Conservation (phyloP, 2,888 invertebrate genomes). For the Phymatocera aterrima region DNA sequence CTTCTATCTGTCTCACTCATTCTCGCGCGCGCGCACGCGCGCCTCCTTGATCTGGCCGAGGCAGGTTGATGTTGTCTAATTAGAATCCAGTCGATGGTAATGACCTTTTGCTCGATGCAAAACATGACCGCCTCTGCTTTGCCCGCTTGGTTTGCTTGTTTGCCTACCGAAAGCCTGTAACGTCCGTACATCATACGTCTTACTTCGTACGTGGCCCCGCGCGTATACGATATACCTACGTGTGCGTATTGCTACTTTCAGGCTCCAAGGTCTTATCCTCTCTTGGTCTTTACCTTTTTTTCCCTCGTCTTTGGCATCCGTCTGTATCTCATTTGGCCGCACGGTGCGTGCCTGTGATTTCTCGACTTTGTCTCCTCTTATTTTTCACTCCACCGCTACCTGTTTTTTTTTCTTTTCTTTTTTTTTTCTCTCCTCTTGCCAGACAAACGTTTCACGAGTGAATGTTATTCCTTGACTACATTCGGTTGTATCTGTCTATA, state of each 20-base stretch:
- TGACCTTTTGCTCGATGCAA: slow-evolving; percentile 44
- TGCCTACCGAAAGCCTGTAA: slow-evolving; percentile 28
- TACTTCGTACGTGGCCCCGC: not conserved
- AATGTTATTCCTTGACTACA: not conserved
- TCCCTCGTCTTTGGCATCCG: not conserved
- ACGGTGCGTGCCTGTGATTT: slow-evolving; percentile 9
- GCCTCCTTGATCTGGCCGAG: slow-evolving; percentile 37
- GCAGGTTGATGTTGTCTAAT: slow-evolving; percentile 44
- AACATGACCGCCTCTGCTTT: slow-evolving; percentile 25
- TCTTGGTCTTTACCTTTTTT: not conserved
- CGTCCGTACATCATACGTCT: not conserved
- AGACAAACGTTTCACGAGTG: not conserved
- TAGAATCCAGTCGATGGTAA: slow-evolving; percentile 45
- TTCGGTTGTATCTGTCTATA: not conserved
- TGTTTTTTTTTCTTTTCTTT: not conserved
- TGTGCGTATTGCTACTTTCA: not conserved
- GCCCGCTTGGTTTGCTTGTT: slow-evolving; percentile 15
- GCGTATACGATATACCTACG: not conserved
- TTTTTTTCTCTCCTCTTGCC: not conserved
- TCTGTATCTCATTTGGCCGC: not conserved
- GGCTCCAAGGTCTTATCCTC: slow-evolving; percentile 24
- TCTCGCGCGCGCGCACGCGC: not conserved
- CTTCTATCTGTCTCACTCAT: not conserved
- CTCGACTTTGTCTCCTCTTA: not conserved
- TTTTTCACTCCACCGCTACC: not conserved